Conservation (phyloP, 2,888 invertebrate genomes). For the Spodoptera picta region DNA sequence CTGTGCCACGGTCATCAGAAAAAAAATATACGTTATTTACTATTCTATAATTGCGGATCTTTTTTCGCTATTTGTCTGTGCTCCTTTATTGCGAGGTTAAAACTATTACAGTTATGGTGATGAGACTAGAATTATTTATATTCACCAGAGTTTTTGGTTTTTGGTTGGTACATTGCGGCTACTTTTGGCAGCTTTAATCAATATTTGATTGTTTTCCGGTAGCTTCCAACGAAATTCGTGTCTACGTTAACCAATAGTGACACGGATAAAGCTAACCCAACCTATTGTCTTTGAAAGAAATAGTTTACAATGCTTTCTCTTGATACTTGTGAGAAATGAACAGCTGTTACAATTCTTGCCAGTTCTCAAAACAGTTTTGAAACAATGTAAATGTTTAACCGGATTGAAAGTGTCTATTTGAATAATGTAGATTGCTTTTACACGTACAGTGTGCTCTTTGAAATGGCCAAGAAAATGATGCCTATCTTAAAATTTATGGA, state of each 20-base stretch:
- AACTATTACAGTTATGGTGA: constrained; percentile 19
- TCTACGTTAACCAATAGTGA: not conserved
- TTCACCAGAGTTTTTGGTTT: not conserved
- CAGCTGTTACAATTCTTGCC: constrained; percentile 17
- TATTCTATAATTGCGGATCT: constrained; percentile 34
- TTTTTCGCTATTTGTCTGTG: constrained; percentile 20
- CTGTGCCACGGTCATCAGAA: constrained; percentile 50
- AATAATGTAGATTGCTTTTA: constrained; percentile 9
- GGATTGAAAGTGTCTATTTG: constrained; percentile 11
- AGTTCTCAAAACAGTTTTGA: constrained; percentile 31
- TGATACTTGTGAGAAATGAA: constrained; percentile 18
- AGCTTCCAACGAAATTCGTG: constrained; percentile 4
- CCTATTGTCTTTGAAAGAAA: constrained; percentile 9
- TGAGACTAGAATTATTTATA: constrained; percentile 9
- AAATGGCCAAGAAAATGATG: constrained; percentile 30
- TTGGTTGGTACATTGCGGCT: constrained; percentile 3
- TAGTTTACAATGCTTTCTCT: constrained; percentile 20
- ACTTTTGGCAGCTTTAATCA: constrained; percentile 11
- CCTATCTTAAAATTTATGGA: constrained; percentile 45
- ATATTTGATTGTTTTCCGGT: constrained; percentile 13
- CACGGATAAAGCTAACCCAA: not conserved
- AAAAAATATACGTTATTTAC: constrained; percentile 30
- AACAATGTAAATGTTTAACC: constrained; percentile 17
- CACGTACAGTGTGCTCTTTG: constrained; percentile 12
- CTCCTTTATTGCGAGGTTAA: constrained; percentile 11